phyloP scores from a whole-genome alignment of 2,888 invertebrate genomes.

The Tortricodes alternella region DNA sequence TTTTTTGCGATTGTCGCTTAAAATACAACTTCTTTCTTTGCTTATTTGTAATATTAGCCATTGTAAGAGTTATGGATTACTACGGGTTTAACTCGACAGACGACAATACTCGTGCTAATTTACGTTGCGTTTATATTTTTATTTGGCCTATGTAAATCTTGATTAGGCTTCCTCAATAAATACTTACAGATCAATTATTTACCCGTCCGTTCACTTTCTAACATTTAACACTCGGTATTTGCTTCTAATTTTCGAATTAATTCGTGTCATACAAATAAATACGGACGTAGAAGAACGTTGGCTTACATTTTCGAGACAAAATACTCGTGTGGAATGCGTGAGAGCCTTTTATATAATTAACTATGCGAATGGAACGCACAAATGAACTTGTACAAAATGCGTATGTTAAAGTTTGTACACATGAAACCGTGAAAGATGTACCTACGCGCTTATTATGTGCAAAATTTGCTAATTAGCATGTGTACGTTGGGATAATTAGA shows the following conservation, averaged over 20 bases:
- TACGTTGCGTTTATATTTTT: no score
- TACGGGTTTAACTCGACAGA: no score
- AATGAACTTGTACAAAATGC: slow-evolving; percentile 15
- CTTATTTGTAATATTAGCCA: no score
- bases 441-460: no score
- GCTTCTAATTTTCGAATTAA: slow-evolving; percentile 24
- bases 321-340: slow-evolving; percentile 24
- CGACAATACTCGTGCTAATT: no score
- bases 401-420: slow-evolving; percentile 14
- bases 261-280: slow-evolving; percentile 29
- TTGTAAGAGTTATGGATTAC: no score
- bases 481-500: no score
- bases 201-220: slow-evolving; percentile 29
- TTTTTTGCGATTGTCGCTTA: no score
- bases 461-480: no score
- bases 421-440: slow-evolving; percentile 6
- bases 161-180: slow-evolving; percentile 25
- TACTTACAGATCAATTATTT: slow-evolving; percentile 27
- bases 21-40: no score
- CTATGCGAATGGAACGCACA: slow-evolving; percentile 54
- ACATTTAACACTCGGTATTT: slow-evolving; percentile 21
- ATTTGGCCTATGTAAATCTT: slow-evolving; percentile 9
- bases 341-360: slow-evolving; percentile 48
- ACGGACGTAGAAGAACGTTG: slow-evolving; percentile 27
- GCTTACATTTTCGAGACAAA: slow-evolving; percentile 28